Base-by-base conservation (phyloP, 2,797 vertebrate genomes). In the Ficedula albicollis region DNA sequence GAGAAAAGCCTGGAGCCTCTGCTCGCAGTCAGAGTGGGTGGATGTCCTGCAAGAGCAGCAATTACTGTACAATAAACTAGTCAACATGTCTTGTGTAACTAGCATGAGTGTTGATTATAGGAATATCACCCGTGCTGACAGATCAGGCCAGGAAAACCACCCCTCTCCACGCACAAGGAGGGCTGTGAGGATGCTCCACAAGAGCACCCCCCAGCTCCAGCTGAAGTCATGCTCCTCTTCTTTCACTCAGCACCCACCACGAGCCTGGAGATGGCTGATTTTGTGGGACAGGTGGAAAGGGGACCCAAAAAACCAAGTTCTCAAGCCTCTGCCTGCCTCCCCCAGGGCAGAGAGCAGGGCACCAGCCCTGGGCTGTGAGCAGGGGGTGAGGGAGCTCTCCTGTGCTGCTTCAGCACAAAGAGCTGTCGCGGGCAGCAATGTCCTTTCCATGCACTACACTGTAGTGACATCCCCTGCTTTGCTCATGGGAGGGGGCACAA, bases 21-120 rank as follows among this genome's bases (percentile, higher is more conserved):
- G 70, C 83, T 90, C 22, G 0, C 30, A 75, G 66, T 43, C 1
- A 18, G 2, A 67, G 94, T 90, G 89, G 87, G 92, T 66, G 83
- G 77, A 36, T 93, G 94, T 93, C 96, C 95, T 90, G 80, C 74
- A 96, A 96, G 63, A 88, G 74, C 80, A 88, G 80, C 87, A 77
- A 77, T 95, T 95, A 79, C 19, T 11, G 68, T 64, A 55, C 51
- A 88, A 90, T 86, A 93, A 96, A 90, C 56, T 15, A 90, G 70
- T 90, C 91, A 94, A 88, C 87, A 20, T 11, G 48, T 73, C 94
- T 95, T 79, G 49, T 84, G 83, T 84, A 79, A 94, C 79, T 79
- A 79, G 38, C 27, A 8, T 18, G 62, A 54, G 51, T 86, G 46
- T 83, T 89, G 84, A 32, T 88, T 84, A 16, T 13, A 70, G 59